Base-by-base conservation (phyloP, 2,113 vertebrate genomes). In the Gorsachius goisagi region DNA sequence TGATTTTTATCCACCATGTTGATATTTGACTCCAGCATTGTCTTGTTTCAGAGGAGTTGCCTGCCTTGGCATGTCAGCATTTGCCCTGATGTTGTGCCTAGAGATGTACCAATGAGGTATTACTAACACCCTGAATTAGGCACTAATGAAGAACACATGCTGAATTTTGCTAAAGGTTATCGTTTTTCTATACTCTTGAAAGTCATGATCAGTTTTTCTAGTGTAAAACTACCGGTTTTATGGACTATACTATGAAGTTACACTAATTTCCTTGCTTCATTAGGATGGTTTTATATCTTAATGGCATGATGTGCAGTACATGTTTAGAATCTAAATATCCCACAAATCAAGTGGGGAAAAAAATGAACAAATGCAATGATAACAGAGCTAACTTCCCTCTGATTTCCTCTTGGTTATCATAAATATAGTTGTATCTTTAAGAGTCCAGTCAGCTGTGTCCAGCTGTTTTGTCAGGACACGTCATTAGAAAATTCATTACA, bases 361-460 rank as follows among this genome's bases (percentile, higher is more conserved):
- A 93, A 80, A 9, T 4, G 32, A 93, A 78, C 4, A 60, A 59
- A 94, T 72, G 21, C 27, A 67, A 86, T 56, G 79, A 81, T 52
- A 17, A 82, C 27, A 91, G 68, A 92, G 21, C 19, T 80, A 67
- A 68, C 8, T 85, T 90, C 39, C 21, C 56, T 59, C 55, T 80
- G 50, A 83, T 71, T 91, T 93, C 55, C 78, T 74, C 39, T 41
- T 47, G 37, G 44, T 59, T 93, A 81, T 89, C 35, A 19, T 15
- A 13, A 74, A 75, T 72, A 64, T 4, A 92, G 9, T 6, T 80
- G 17, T 67, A 52, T 71, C 27, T 80, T 68, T 59, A 78, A 83
- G 72, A 63, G 41, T 63, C 56, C 56, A 86, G 64, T 92, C 95
- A 96, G 90, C 92, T 95, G 91, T 49, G 23, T 82, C 82, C 93